phyloP scores from a whole-genome alignment of 2,888 invertebrate genomes.

The Stenolophus ochropezus region DNA sequence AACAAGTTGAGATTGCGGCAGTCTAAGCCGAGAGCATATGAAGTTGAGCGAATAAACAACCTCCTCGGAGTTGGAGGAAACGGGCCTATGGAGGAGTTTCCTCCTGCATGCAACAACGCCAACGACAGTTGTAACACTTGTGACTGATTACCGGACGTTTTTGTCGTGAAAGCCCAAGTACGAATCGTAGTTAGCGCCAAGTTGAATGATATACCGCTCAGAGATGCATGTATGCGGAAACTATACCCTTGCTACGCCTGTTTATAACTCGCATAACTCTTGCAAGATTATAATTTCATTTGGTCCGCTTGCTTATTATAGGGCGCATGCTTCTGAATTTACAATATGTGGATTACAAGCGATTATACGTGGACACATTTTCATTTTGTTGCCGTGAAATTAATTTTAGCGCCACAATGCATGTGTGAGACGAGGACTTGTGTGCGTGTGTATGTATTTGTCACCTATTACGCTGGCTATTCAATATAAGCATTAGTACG shows the following conservation, averaged over 20 bases:
- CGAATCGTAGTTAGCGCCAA: slow-evolving; percentile 30
- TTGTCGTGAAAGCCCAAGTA: slow-evolving; percentile 17
- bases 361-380: slow-evolving; percentile 51
- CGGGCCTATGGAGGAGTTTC: slow-evolving; percentile 43
- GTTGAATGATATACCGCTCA: slow-evolving; percentile 54
- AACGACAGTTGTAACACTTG: slow-evolving; percentile 59
- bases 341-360: slow-evolving; percentile 54
- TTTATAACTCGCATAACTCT: slow-evolving; percentile 60
- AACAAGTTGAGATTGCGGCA: too few relatives aligned
- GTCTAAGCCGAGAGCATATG: too few relatives aligned
- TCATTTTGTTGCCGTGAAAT: slow-evolving; percentile 54
- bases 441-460: background rate
- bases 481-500: background rate
- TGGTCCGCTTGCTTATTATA: slow-evolving; percentile 37
- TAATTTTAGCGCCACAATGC: slow-evolving; percentile 48
- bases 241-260: slow-evolving; percentile 50
- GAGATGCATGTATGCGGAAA: slow-evolving; percentile 58
- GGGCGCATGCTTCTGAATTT: slow-evolving; percentile 13
- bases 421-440: background rate
- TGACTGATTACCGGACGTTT: slow-evolving; percentile 60
- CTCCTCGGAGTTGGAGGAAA: slow-evolving; percentile 10
- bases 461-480: slow-evolving; percentile 2
- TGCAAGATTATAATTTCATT: slow-evolving; percentile 60
- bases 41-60: background rate
- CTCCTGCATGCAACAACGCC: slow-evolving; percentile 40